Conservation (phyloP, 1,140 invertebrate species). For the Hesperophylax magnus region DNA sequence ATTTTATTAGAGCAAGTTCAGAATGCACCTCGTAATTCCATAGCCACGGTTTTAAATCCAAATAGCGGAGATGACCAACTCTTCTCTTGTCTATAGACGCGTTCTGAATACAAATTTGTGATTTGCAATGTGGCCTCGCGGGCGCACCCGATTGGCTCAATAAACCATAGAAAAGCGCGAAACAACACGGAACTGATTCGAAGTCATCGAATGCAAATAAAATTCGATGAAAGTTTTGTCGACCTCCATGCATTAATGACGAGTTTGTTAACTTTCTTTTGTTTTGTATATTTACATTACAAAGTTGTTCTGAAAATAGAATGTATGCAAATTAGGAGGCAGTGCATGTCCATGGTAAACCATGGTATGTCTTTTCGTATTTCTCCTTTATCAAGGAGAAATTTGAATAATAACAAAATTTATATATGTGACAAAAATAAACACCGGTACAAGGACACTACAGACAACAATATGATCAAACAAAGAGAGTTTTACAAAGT, state of each 20-base stretch:
- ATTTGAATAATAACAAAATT: too few species aligned
- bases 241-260: background rate
- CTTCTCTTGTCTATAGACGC: constrained; percentile 1
- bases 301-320: too few species aligned
- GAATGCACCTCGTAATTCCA: background rate
- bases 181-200: constrained; percentile 2
- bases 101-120: constrained; percentile 23
- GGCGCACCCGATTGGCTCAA: constrained; percentile 2
- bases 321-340: too few species aligned
- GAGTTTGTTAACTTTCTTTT: too few species aligned
- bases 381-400: too few species aligned
- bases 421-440: constrained; percentile 7
- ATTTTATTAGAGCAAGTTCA: background rate
- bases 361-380: too few species aligned
- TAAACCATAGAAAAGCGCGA: background rate
- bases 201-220: constrained; percentile 13
- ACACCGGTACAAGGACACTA: background rate
- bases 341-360: too few species aligned
- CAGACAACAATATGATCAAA: background rate
- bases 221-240: background rate
- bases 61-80: constrained; percentile 17
- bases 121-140: background rate
- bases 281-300: too few species aligned
- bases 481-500: too few species aligned
- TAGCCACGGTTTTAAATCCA: constrained; percentile 26